phyloP scores from a whole-genome alignment of 2,797 vertebrate genomes.

The Diplodus puntazzo region DNA sequence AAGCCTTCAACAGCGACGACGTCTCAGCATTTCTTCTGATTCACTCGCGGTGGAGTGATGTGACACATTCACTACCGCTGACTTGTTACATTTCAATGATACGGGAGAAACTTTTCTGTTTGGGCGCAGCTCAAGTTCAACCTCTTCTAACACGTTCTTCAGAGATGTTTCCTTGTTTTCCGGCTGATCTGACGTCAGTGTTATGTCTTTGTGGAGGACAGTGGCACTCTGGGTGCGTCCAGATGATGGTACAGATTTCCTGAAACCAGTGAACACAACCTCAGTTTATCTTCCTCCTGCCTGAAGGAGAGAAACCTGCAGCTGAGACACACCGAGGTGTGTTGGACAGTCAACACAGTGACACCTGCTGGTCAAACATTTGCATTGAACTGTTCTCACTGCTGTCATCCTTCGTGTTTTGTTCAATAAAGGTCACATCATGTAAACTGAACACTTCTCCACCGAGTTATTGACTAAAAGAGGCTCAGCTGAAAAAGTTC shows the following conservation, averaged over 20 bases:
- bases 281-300: slow-evolving; percentile 41
- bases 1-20: background rate
- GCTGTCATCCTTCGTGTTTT: slow-evolving; percentile 15
- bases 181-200: slow-evolving; percentile 18
- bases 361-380: slow-evolving; percentile 50
- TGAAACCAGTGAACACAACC: slow-evolving; percentile 44
- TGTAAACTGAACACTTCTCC: background rate
- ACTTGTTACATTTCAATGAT: background rate
- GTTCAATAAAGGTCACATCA: slow-evolving; percentile 48
- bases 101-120: background rate
- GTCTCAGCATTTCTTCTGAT: too few species aligned
- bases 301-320: slow-evolving; percentile 20
- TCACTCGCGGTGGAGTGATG: too few species aligned
- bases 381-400: slow-evolving; percentile 24
- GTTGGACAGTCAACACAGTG: slow-evolving; percentile 2
- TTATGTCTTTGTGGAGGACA: slow-evolving; percentile 2
- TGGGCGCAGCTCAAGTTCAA: background rate
- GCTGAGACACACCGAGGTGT: background rate
- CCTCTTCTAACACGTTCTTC: background rate
- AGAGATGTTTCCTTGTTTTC: slow-evolving; percentile 9
- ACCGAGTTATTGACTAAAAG: background rate
- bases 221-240: background rate
- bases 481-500: too few species aligned
- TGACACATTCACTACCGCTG: too few species aligned
- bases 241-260: slow-evolving; percentile 56